Evolutionary conservation across 2,113 vertebrate genomes (phyloP).

Genomic region (Chionomys nivalis): DNA sequence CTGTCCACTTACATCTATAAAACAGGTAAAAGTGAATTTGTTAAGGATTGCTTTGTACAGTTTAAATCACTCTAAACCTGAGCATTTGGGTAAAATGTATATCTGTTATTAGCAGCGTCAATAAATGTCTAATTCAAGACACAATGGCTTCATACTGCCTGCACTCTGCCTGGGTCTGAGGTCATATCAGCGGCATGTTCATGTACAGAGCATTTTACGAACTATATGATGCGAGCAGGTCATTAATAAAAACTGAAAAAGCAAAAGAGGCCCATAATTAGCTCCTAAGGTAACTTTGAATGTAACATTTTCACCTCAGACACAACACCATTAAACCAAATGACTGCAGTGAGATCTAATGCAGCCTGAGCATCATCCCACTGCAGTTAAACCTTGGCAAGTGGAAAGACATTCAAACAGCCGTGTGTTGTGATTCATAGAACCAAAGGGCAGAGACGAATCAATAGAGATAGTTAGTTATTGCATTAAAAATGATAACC

Average conservation of each 20-base stretch:
- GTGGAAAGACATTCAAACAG: conserved; percentile 82
- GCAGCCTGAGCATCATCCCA: conserved; percentile 80
- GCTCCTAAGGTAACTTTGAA: conserved; percentile 86
- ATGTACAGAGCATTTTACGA: conserved; percentile 84
- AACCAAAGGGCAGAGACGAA: conserved; percentile 85
- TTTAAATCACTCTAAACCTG: conserved; percentile 58
- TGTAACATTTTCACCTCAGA: conserved; percentile 88
- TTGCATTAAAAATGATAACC: conserved; percentile 82
- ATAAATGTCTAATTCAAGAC: conserved; percentile 80
- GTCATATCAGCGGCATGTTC: conserved; percentile 83
- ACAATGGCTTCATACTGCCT: conserved; percentile 81
- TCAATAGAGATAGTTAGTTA: conserved; percentile 84
- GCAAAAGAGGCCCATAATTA: conserved; percentile 88
- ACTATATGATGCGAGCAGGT: conserved; percentile 83
- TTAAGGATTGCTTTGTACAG: conserved; percentile 32
- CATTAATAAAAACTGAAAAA: conserved; percentile 87
- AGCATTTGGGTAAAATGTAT: conserved; percentile 74
- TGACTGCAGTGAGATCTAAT: conserved; percentile 85
- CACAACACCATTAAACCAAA: conserved; percentile 89
- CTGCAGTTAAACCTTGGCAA: conserved; percentile 85
- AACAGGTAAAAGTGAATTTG: conserved; percentile 32
- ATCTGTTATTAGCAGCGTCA: conserved; percentile 77
- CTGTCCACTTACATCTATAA: not conserved
- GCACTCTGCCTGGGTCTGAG: conserved; percentile 82
- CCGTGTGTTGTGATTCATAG: conserved; percentile 85